Base-by-base conservation (phyloP, 2,797 vertebrate genomes). In the Scolopax bukidnonensis region DNA sequence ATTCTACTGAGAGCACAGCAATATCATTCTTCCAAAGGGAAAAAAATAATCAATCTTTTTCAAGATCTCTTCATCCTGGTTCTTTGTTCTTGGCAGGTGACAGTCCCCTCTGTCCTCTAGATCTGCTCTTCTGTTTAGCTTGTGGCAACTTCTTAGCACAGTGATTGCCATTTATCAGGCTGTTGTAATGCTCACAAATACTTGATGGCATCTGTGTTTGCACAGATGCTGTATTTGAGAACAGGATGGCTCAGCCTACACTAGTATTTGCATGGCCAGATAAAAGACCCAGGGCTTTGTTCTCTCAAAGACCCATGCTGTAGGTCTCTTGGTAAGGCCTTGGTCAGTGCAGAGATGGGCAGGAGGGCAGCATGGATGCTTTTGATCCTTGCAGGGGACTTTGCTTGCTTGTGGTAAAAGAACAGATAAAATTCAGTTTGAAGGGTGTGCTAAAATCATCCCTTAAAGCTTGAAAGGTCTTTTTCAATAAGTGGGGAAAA, bases 311-410 rank as follows among this genome's bases (percentile, higher is more conserved):
- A 57, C 16, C 14, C 12, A 4, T 51, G 54, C 25, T 78, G 28
- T 19, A 84, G 14, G 8, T 78, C 4, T 84, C 53, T 50, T 56
- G 27, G 4, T 53, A 56, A 68, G 36, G 23, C 40, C 64, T 73
- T 56, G 10, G 45, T n/a, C 57, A 86, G 32, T 27, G 32, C 28
- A 78, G 69, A 64, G 10, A 11, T 30, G 61, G 17, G 33, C 25
- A 64, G 27, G 12, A 1, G 1, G 57, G 24, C 23, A 78, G 14
- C 24, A 79, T 0, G 0, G 21, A 36, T 53, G 5, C 2, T 73
- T 51, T 76, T 79, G 19, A 73, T 43, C 20, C 41, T 16, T 79
- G n/a, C 36, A 84, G 27, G 5, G 8, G 4, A 73, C 12, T 10
- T 79, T 71, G 17, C 53, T 68, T 74, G 13, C 28, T 45, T 67